A percentile compares a stretch with the other conserved stretches of the same genome.
These are phyloP conservation scores for Tetrax tetrax DNA, from an alignment of 2,113 vertebrate genomes.

Conservation along the genomic window DNA sequence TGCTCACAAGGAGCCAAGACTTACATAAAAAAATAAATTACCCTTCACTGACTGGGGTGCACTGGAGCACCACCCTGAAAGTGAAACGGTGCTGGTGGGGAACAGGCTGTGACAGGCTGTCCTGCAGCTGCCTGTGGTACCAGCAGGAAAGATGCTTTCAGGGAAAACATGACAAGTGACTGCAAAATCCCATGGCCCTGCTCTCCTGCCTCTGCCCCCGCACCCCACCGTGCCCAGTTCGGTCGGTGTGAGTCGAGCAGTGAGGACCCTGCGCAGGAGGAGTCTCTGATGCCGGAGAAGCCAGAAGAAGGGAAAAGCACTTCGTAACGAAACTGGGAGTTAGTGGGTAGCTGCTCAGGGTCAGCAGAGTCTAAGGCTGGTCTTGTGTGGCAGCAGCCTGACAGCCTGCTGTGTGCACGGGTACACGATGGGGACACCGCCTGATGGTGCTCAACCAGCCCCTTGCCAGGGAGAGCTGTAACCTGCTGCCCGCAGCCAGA, in stretches of 20 bases:
- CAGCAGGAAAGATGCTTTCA: not conserved
- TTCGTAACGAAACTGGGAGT: not conserved
- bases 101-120: not conserved
- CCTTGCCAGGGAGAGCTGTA: not conserved
- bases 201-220: not conserved
- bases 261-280: not conserved
- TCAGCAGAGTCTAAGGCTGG: not conserved
- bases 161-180: accelerated
- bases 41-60: not conserved
- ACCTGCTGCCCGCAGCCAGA: not conserved
- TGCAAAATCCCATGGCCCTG: not conserved
- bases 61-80: not conserved
- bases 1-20: not conserved
- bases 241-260: not conserved
- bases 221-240: accelerated
- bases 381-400: not conserved
- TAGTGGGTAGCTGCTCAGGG: not conserved
- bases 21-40: not conserved
- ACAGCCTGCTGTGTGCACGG: not conserved
- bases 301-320: not conserved
- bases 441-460: not conserved
- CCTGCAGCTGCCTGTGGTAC: not conserved
- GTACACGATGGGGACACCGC: accelerated
- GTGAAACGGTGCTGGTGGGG: not conserved
- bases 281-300: not conserved